Percentiles rank a stretch among this genome's conserved stretches.
These are phyloP conservation scores for Macaca nemestrina DNA, from an alignment of 2,113 vertebrate species.

Conservation along the genomic window DNA sequence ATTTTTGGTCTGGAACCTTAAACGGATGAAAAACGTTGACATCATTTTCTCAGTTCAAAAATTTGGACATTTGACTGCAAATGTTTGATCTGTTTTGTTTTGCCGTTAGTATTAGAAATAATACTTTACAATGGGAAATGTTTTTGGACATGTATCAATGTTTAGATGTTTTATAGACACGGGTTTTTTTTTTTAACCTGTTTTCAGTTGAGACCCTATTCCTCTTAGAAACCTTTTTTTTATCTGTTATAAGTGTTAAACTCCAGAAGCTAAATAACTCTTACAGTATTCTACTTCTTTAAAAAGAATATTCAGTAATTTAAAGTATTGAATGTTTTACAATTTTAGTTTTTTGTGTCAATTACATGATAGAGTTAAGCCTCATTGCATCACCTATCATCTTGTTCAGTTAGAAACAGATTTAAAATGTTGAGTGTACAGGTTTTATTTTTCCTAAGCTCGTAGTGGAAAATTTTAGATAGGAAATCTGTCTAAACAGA, in stretches of 20 bases:
- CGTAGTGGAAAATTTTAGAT: slow-evolving; percentile 23
- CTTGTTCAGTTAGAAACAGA: slow-evolving; percentile 35
- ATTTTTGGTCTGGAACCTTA: slow-evolving; percentile 23
- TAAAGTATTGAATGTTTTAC: not conserved
- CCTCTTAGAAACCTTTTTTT: not conserved
- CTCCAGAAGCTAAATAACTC: not conserved
- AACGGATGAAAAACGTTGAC: not conserved
- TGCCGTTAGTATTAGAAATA: not conserved
- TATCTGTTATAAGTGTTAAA: not conserved
- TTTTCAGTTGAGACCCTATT: not conserved
- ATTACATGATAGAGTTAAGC: not conserved
- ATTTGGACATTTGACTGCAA: not conserved
- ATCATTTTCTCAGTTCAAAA: slow-evolving; percentile 52
- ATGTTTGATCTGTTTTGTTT: not conserved
- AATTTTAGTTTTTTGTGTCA: not conserved
- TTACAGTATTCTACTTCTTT: slow-evolving; percentile 1
- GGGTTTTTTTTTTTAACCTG: not conserved
- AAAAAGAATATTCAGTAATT: not conserved
- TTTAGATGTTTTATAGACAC: not conserved
- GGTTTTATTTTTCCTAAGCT: not conserved
- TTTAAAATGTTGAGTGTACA: slow-evolving; percentile 28
- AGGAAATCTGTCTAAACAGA: not conserved
- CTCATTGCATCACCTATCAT: not conserved
- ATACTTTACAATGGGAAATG: not conserved
- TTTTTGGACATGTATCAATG: not conserved